Percentiles rank a stretch among this genome's conserved stretches.
These are phyloP conservation scores for Psilopogon haemacephalus DNA, from an alignment of 2,113 vertebrate species.

Conservation along the genomic window DNA sequence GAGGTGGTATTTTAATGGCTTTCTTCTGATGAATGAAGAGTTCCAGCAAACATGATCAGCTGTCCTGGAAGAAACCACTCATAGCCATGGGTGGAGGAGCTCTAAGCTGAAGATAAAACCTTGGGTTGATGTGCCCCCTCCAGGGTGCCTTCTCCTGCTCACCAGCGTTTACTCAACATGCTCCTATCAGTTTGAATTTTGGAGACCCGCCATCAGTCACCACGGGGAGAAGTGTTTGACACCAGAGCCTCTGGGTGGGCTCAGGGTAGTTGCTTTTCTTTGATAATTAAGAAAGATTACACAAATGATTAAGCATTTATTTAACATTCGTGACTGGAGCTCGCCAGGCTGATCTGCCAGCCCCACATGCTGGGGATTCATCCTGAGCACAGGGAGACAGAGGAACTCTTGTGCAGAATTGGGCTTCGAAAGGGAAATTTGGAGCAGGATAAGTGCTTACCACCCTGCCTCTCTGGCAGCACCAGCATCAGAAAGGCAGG, in stretches of 20 bases:
- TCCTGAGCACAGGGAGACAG: background rate
- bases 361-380: fast-evolving
- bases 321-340: background rate
- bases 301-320: conserved; percentile 20
- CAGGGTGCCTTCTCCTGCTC: background rate
- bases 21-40: background rate
- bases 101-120: background rate
- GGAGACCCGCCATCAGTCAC: conserved; percentile 24
- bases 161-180: background rate
- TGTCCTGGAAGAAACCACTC: background rate
- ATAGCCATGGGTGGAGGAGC: background rate
- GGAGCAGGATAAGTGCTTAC: background rate
- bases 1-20: background rate
- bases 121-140: background rate
- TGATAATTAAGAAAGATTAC: conserved; percentile 38
- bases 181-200: background rate
- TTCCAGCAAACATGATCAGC: background rate
- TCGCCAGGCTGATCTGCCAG: background rate
- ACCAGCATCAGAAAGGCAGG: too few species aligned
- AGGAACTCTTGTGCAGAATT: background rate
- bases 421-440: background rate
- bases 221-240: background rate
- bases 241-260: conserved; percentile 11
- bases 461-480: background rate
- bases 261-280: conserved; percentile 26